A percentile compares a stretch with the other conserved stretches of the same genome.
These are phyloP conservation scores for Rhaphigaster nebulosa DNA, from an alignment of 2,888 invertebrate species.

Conservation along the genomic window DNA sequence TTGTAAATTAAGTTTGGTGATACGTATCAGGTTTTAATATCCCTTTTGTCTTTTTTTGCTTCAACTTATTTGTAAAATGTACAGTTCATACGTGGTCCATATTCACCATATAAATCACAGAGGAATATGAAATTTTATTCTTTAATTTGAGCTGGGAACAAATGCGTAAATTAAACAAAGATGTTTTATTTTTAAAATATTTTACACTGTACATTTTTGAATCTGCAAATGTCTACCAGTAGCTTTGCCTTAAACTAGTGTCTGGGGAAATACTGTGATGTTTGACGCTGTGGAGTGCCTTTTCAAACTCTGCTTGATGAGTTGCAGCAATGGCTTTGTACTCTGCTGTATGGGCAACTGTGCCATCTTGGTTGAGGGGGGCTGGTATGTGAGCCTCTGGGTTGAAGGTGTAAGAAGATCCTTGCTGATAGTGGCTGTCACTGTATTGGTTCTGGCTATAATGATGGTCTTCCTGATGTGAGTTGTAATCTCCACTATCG, in stretches of 20 bases:
- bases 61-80: too few relatives aligned
- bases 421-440: background rate
- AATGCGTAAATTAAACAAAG: too few relatives aligned
- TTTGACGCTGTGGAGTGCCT: background rate
- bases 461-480: background rate
- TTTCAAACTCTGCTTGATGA: constrained; percentile 66
- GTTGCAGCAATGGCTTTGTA: constrained; percentile 69
- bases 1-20: too few relatives aligned
- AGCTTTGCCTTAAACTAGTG: constrained; percentile 4
- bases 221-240: constrained; percentile 55
- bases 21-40: too few relatives aligned
- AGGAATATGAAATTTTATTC: too few relatives aligned
- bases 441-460: background rate
- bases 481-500: background rate
- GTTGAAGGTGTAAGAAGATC: background rate
- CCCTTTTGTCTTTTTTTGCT: too few relatives aligned
- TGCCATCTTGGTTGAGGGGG: constrained; percentile 51
- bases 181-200: too few relatives aligned
- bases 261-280: background rate
- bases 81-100: too few relatives aligned
- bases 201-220: too few relatives aligned
- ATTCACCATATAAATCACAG: too few relatives aligned
- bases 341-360: constrained; percentile 68
- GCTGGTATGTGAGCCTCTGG: constrained; percentile 39
- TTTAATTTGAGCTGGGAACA: too few relatives aligned